A percentile compares a stretch with the other conserved stretches of the same genome.
Conservation (phyloP, 2,888 invertebrate genomes). For the Drosophila demipolita region DNA sequence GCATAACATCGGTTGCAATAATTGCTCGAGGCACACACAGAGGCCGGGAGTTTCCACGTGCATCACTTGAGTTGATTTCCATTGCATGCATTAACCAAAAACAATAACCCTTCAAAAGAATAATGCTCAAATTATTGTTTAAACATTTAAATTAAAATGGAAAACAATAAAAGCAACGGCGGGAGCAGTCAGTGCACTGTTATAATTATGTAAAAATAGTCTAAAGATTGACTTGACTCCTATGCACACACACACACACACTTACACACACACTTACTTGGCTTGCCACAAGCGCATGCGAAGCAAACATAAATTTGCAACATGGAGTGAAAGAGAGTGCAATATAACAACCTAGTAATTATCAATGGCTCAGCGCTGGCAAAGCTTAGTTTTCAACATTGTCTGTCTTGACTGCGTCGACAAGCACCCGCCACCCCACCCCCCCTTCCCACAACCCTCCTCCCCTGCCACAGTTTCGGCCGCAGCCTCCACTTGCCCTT, state of each 20-base stretch:
- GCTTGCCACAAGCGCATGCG: constrained; percentile 62
- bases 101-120: constrained; percentile 72
- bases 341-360: constrained; percentile 73
- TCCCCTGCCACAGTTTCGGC: background rate
- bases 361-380: constrained; percentile 75
- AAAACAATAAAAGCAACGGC: constrained; percentile 62
- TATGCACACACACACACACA: constrained; percentile 36
- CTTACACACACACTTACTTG: constrained; percentile 16
- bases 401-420: constrained; percentile 63
- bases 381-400: constrained; percentile 67
- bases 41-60: constrained; percentile 19
- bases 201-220: constrained; percentile 81
- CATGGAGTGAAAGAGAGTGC: constrained; percentile 33
- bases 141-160: constrained; percentile 77
- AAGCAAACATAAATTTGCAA: constrained; percentile 73
- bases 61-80: constrained; percentile 48
- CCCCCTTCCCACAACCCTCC: background rate
- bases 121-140: constrained; percentile 80
- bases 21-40: constrained; percentile 50
- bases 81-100: constrained; percentile 76
- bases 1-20: constrained; percentile 56
- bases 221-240: constrained; percentile 80
- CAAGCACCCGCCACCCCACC: too few relatives aligned
- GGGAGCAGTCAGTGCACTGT: constrained; percentile 64
- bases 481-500: constrained; percentile 47